A percentile compares a stretch with the other conserved stretches of the same genome.
Evolutionary conservation across 2,113 vertebrate species (phyloP).

Genomic region (Callipepla squamata): DNA sequence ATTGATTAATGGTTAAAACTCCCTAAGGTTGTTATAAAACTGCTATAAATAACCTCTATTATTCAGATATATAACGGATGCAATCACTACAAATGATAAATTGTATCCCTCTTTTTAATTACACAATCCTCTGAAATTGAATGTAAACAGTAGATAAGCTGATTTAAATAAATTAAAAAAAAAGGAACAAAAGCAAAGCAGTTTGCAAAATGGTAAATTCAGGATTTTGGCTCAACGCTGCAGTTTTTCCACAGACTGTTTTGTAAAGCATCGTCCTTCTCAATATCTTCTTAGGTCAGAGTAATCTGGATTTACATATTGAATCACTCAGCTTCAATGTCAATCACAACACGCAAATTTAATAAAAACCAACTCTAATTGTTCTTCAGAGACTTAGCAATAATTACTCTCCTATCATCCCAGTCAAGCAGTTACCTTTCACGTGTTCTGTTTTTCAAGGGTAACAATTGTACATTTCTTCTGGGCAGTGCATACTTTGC

Average conservation of each 20-base stretch:
- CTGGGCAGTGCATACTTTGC: background rate
- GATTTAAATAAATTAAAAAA: background rate
- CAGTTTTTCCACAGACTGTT: background rate
- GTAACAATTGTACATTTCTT: background rate
- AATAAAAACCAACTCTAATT: slow-evolving; percentile 58
- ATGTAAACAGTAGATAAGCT: background rate
- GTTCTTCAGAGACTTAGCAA: slow-evolving; percentile 21
- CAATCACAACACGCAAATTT: slow-evolving; percentile 25
- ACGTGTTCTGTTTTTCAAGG: background rate
- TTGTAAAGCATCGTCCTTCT: slow-evolving; percentile 3
- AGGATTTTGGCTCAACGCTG: background rate
- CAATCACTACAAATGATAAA: background rate
- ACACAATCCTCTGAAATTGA: background rate
- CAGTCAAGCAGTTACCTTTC: slow-evolving; percentile 21
- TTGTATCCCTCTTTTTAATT: slow-evolving; percentile 15
- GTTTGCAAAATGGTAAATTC: background rate
- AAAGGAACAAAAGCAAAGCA: background rate
- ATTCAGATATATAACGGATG: slow-evolving; percentile 2
- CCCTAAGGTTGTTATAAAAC: background rate
- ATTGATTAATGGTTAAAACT: background rate
- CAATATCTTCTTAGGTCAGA: background rate
- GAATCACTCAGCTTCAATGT: slow-evolving; percentile 34
- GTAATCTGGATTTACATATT: slow-evolving; percentile 42
- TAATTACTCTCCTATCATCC: background rate
- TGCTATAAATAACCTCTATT: slow-evolving; percentile 17